Conservation (phyloP, 2,113 vertebrate genomes). For the Heliornis fulica region DNA sequence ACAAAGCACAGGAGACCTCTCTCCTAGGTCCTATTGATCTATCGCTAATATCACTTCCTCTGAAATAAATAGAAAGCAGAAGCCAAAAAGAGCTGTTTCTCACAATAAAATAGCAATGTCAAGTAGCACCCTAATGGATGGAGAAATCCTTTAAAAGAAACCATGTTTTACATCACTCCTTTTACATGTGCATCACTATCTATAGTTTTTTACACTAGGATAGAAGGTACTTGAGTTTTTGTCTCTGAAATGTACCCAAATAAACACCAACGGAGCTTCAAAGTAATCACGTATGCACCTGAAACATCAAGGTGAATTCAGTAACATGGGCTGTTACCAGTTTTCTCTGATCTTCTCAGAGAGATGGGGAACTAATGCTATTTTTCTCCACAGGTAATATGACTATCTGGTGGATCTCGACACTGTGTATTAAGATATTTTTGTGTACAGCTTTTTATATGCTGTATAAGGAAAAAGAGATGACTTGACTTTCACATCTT, state of each 20-base stretch:
- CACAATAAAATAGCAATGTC: background rate
- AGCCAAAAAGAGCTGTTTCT: background rate
- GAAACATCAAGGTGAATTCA: background rate
- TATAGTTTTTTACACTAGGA: background rate
- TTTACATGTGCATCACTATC: background rate
- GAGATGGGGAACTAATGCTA: background rate
- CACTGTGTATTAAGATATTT: background rate
- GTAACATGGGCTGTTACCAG: background rate
- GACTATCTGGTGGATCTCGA: background rate
- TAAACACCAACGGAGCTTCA: background rate
- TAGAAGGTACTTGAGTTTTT: background rate
- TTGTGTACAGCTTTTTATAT: background rate
- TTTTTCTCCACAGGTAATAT: background rate
- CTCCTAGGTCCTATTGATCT: background rate
- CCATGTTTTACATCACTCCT: background rate
- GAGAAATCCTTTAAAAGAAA: background rate
- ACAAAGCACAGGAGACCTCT: background rate
- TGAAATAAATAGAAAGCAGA: background rate
- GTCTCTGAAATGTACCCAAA: background rate
- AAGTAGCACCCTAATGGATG: background rate
- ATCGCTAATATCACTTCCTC: background rate
- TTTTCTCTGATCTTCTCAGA: background rate
- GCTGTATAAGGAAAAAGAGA: background rate
- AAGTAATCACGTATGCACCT: background rate
- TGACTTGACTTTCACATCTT: background rate